These are phyloP conservation scores for Aurelia aurita DNA, from an alignment of 30 jellyfish, hydroid and myxozoan genomes.

Conservation along the genomic window DNA sequence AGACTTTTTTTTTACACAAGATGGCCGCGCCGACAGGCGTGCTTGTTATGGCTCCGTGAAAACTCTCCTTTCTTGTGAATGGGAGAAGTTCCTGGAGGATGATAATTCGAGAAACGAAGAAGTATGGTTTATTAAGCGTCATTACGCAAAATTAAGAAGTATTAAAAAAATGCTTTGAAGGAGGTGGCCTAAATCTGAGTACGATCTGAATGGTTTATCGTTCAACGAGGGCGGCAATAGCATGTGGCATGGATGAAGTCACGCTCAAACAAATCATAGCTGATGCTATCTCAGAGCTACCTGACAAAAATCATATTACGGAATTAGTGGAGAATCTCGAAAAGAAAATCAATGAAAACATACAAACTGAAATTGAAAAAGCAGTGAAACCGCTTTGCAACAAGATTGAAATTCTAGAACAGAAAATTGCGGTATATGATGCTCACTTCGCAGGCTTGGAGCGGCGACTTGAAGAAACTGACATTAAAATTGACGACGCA, in stretches of 20 bases:
- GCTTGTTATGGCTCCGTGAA: slow-evolving; percentile 3
- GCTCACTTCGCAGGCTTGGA: slow-evolving; percentile 36
- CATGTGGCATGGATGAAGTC: slow-evolving; percentile 34
- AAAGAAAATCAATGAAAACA: slow-evolving; percentile 34
- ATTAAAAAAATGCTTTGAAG: slow-evolving; percentile 8
- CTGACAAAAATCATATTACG: slow-evolving; percentile 28
- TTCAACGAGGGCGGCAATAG: slow-evolving; percentile 23
- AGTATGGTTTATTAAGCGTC: slow-evolving; percentile 7
- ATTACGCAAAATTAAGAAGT: slow-evolving; percentile 5
- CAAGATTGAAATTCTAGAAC: slow-evolving; percentile 33
- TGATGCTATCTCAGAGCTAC: slow-evolving; percentile 43
- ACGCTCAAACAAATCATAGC: slow-evolving; percentile 39
- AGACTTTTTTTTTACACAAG: not conserved
- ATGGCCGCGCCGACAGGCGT: slow-evolving; percentile 1
- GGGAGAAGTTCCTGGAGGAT: not conserved
- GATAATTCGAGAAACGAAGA: not conserved
- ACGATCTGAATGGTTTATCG: slow-evolving; percentile 17
- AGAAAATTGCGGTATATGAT: slow-evolving; percentile 38
- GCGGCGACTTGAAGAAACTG: slow-evolving; percentile 39
- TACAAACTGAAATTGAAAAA: slow-evolving; percentile 29
- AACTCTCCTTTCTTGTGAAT: not conserved
- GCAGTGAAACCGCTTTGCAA: slow-evolving; percentile 48
- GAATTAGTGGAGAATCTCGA: slow-evolving; percentile 42
- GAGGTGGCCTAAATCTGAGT: slow-evolving; percentile 29
- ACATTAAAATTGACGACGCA: slow-evolving; percentile 22